Conservation (phyloP, 64 coral and sea anemone genomes). For the Pocillopora damicornis region DNA sequence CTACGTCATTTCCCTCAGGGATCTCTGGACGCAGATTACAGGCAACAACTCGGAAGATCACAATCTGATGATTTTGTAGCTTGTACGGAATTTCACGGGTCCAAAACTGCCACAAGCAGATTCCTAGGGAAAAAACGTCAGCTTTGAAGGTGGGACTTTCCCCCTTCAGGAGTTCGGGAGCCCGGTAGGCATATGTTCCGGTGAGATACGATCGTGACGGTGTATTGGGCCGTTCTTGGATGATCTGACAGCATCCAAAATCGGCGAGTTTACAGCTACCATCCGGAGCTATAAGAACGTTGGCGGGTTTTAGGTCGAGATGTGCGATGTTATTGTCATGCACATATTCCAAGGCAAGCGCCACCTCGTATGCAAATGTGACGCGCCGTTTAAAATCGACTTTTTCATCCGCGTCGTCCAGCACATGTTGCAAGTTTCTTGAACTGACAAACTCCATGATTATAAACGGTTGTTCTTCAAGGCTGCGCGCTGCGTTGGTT, state of each 20-base stretch:
- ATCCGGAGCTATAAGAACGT: slow-evolving; percentile 64
- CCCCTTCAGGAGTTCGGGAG: slow-evolving; percentile 89
- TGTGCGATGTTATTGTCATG: slow-evolving; percentile 77
- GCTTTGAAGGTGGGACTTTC: slow-evolving; percentile 80
- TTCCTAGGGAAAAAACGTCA: slow-evolving; percentile 83
- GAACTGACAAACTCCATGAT: slow-evolving; percentile 93
- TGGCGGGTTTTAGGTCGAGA: slow-evolving; percentile 92
- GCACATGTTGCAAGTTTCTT: slow-evolving; percentile 77
- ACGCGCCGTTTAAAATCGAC: slow-evolving; percentile 59
- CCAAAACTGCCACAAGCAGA: slow-evolving; percentile 85
- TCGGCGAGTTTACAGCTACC: slow-evolving; percentile 74
- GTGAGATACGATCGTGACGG: slow-evolving; percentile 87
- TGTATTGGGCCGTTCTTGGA: slow-evolving; percentile 82
- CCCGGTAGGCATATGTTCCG: slow-evolving; percentile 90
- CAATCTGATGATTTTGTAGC: slow-evolving; percentile 84
- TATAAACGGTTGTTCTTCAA: slow-evolving; percentile 88
- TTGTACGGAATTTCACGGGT: slow-evolving; percentile 88
- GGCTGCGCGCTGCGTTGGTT: slow-evolving; percentile 33
- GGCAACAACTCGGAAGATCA: slow-evolving; percentile 89
- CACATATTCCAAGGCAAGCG: slow-evolving; percentile 73
- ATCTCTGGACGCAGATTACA: slow-evolving; percentile 77
- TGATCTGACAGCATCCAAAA: slow-evolving; percentile 87
- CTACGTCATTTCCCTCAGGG: slow-evolving; percentile 57
- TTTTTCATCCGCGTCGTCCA: slow-evolving; percentile 72
- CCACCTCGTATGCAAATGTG: slow-evolving; percentile 60